These are phyloP conservation scores for Laterallus jamaicensis DNA, from an alignment of 2,113 vertebrate genomes.

Conservation along the genomic window DNA sequence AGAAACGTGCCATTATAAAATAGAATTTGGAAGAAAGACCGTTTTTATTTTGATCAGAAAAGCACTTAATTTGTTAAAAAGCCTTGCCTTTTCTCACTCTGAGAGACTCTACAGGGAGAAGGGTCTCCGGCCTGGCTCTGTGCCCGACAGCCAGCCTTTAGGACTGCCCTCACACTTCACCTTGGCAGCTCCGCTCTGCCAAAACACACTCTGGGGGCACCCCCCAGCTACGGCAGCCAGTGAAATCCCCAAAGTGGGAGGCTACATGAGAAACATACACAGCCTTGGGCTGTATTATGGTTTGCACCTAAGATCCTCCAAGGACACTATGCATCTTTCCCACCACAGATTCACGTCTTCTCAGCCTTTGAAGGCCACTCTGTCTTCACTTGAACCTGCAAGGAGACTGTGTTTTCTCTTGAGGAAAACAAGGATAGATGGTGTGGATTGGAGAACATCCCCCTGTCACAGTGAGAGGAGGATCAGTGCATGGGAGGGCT, in stretches of 20 bases:
- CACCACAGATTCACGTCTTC: background rate
- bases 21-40: background rate
- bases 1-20: background rate
- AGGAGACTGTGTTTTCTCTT: background rate
- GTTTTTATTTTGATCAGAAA: background rate
- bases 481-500: background rate
- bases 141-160: background rate
- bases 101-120: background rate
- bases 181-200: background rate
- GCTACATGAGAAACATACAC: background rate
- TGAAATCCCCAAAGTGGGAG: background rate
- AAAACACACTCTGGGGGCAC: background rate
- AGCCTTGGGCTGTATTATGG: slow-evolving; percentile 13
- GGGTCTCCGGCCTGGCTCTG: background rate
- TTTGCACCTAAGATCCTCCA: slow-evolving; percentile 9
- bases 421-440: background rate
- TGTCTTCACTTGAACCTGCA: background rate
- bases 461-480: background rate
- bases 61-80: background rate
- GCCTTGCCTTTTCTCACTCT: background rate
- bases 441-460: background rate
- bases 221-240: background rate
- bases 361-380: background rate
- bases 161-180: background rate
- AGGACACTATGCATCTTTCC: background rate